Conservation (phyloP, 2,113 vertebrate genomes). For the Bufo bufo region DNA sequence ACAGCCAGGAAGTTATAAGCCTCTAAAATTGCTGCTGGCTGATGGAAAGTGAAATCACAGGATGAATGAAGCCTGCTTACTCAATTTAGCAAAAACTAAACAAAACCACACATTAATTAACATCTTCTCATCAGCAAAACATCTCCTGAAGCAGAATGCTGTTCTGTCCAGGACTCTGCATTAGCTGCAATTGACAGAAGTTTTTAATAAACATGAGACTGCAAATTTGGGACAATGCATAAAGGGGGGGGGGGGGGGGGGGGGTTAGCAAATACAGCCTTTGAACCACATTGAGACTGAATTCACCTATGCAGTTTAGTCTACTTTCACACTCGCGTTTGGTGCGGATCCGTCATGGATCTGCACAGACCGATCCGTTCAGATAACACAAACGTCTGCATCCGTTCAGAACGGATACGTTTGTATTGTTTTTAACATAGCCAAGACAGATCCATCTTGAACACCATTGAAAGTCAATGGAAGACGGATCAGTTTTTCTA, state of each 20-base stretch:
- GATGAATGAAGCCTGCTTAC: slow-evolving; percentile 39
- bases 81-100: slow-evolving; percentile 45
- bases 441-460: too few species aligned
- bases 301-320: background rate
- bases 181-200: background rate
- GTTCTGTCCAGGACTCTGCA: slow-evolving; percentile 1
- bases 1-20: slow-evolving; percentile 37
- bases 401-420: too few species aligned
- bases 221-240: background rate
- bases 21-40: slow-evolving; percentile 38
- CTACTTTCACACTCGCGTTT: too few species aligned
- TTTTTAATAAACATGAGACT: slow-evolving; percentile 6
- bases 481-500: too few species aligned
- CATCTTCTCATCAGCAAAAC: slow-evolving; percentile 20
- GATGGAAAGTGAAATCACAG: slow-evolving; percentile 40
- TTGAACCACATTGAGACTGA: background rate
- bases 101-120: slow-evolving; percentile 39
- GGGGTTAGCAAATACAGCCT: background rate
- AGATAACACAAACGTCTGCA: too few species aligned
- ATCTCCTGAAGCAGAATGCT: background rate
- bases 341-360: too few species aligned
- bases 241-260: background rate
- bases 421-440: too few species aligned
- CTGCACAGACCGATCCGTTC: too few species aligned
- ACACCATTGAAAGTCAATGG: too few species aligned